A percentile compares a stretch with the other conserved stretches of the same genome.
These are phyloP conservation scores for Caenorhabditis sinica DNA, from an alignment of 2,888 invertebrate species.

Conservation along the genomic window DNA sequence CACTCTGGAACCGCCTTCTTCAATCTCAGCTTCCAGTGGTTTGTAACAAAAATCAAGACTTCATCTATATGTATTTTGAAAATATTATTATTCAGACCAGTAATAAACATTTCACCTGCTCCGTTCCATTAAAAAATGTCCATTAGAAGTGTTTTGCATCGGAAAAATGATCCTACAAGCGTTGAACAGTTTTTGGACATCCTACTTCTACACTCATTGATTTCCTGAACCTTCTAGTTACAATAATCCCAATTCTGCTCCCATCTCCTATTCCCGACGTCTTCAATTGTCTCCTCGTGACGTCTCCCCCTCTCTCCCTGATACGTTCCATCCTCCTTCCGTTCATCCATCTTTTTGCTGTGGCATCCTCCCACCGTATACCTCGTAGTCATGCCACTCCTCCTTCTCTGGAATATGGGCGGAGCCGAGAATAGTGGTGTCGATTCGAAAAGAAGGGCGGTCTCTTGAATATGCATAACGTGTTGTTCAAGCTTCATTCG, in stretches of 20 bases:
- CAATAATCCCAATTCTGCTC: too few species aligned
- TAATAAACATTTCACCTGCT: neutral
- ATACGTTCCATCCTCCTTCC: neutral
- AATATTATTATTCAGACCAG: too few species aligned
- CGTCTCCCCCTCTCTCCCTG: neutral
- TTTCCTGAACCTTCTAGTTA: too few species aligned
- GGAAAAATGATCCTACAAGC: too few species aligned
- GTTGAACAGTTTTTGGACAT: too few species aligned
- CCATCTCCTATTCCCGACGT: too few species aligned
- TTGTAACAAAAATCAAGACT: too few species aligned
- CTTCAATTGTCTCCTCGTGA: neutral
- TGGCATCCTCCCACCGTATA: conserved; percentile 37
- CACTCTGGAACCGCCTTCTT: too few species aligned
- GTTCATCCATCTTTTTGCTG: neutral
- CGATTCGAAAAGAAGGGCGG: conserved; percentile 28
- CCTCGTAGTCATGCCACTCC: neutral
- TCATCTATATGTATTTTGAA: too few species aligned
- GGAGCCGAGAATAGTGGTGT: neutral
- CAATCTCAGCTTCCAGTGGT: too few species aligned
- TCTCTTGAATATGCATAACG: conserved; percentile 59
- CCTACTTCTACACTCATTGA: too few species aligned
- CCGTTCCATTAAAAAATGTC: neutral
- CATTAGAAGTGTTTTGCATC: neutral
- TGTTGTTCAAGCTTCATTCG: conserved; percentile 37
- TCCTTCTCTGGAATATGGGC: conserved; percentile 39